Base-by-base conservation (phyloP, 2,113 vertebrate species). In the Otolemur garnettii region DNA sequence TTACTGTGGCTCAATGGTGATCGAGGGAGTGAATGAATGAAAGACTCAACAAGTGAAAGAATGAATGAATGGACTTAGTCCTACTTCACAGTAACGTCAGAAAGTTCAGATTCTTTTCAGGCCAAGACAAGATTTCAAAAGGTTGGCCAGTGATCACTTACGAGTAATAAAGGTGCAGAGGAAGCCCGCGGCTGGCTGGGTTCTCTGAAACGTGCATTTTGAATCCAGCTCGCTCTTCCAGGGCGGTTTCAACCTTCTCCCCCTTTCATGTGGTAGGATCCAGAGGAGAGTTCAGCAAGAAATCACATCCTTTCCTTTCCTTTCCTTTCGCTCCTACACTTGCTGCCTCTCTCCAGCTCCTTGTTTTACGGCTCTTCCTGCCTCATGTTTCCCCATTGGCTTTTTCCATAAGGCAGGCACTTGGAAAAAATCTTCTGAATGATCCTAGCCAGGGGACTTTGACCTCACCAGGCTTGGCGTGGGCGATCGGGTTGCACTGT, bases 201-300 rank as follows among this genome's bases (percentile, higher is more conserved):
- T 72, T 45, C 45, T 55, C n/a, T 42, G 35, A 14, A 18, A 33
- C 28, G 30, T 10, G 1, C 17, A 0, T 11, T 57, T 28, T 45
- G 45, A 4, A 28, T 6, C 18, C n/a, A 2, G 5, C 5, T 53
- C 3, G 0, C 82, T 6, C 7, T n/a, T 50, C 60, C 30, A 6
- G 11, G 14, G 2, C n/a, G 4, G 10, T 10, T 13, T 35, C 3
- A 7, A 4, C 66, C 50, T 7, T 19, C 0, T 4, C 35, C 12
- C 1, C 4, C 2, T 28, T 8, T 9, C 0, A 0, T 0, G 19
- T 24, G 2, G 6, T 0, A 10, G 22, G 68, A 89, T 2, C 1
- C 0, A 1, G 35, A 77, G 19, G 81, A 72, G 21, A 33, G 7
- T 28, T 4, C 26, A 57, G 80, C 77, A 19, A 26, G 62, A 7